Percentiles rank a stretch among this genome's conserved stretches.
These are phyloP conservation scores for Drosophila melanica DNA, from an alignment of 1,140 invertebrate species.

Conservation along the genomic window DNA sequence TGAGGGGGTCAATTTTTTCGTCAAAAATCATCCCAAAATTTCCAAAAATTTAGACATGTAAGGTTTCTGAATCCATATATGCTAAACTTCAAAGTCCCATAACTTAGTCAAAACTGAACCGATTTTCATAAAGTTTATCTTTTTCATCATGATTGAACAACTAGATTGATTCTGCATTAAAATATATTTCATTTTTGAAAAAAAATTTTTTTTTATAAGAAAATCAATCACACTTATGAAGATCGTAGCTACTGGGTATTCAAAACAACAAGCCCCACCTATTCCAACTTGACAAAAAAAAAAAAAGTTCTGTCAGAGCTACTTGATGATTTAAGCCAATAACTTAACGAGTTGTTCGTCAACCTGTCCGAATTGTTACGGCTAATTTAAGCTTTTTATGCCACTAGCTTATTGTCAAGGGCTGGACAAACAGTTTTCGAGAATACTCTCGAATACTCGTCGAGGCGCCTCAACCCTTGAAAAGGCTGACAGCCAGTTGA, in stretches of 20 bases:
- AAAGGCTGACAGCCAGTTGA: conserved; percentile 23
- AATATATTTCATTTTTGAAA: too few species aligned
- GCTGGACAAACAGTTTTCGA: not conserved
- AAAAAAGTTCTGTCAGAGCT: not conserved
- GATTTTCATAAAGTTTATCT: too few species aligned
- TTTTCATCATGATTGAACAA: too few species aligned
- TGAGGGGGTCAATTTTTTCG: too few species aligned
- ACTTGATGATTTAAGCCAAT: not conserved
- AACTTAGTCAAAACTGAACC: too few species aligned
- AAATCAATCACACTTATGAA: too few species aligned
- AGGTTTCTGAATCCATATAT: too few species aligned
- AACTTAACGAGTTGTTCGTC: conserved; percentile 7
- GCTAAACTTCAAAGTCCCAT: too few species aligned
- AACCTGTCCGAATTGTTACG: conserved; percentile 5
- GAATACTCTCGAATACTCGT: not conserved
- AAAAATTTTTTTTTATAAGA: too few species aligned
- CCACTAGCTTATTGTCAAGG: conserved; percentile 1
- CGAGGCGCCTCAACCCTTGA: conserved; percentile 18
- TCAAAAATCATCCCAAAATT: too few species aligned
- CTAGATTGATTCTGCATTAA: too few species aligned
- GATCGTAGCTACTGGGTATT: not conserved
- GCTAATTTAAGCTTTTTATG: conserved; percentile 1
- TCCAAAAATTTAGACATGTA: too few species aligned
- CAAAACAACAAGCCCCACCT: not conserved
- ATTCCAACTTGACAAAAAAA: not conserved